A percentile compares a stretch with the other conserved stretches of the same genome.
phyloP scores from a whole-genome alignment of 37 sponge, comb jelly and placozoan genomes.

The Beroe forskalii region DNA sequence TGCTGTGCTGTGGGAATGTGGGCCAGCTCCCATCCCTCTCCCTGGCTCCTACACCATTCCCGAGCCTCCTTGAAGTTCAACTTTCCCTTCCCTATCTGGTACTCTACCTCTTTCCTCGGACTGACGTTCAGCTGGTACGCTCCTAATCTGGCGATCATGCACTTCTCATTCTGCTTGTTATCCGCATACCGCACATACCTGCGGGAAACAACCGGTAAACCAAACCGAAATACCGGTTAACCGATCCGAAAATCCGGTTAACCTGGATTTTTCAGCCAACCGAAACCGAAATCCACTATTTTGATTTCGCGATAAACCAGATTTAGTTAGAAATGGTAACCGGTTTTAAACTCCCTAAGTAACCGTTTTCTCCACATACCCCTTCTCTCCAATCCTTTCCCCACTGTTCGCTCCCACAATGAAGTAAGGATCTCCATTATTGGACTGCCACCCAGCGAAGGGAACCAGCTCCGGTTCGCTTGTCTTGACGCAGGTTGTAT shows the following conservation, averaged over 20 bases:
- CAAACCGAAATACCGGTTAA: too few relatives aligned
- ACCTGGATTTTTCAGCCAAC: too few relatives aligned
- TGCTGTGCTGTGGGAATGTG: neutral
- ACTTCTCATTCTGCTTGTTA: neutral
- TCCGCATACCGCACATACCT: neutral
- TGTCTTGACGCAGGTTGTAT: neutral
- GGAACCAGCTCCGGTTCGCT: neutral
- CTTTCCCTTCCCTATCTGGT: neutral
- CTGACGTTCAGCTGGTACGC: neutral
- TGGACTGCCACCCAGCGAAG: slow-evolving; percentile 5
- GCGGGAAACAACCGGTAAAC: too few relatives aligned
- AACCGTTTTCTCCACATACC: too few relatives aligned
- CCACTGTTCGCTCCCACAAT: neutral
- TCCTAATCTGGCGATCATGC: neutral
- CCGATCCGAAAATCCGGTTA: too few relatives aligned
- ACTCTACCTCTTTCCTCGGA: neutral
- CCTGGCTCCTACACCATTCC: neutral
- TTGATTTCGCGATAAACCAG: too few relatives aligned
- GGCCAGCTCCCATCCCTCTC: neutral
- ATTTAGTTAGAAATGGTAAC: too few relatives aligned
- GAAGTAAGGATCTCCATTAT: slow-evolving; percentile 1
- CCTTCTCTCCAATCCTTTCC: neutral
- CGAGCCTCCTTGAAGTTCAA: neutral
- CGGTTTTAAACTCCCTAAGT: too few relatives aligned
- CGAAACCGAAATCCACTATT: too few relatives aligned